Evolutionary conservation across 2,888 invertebrate genomes (phyloP), one percentile per base, ranked within the genome.

Genomic region (Scaptomyza caliginosa): DNA sequence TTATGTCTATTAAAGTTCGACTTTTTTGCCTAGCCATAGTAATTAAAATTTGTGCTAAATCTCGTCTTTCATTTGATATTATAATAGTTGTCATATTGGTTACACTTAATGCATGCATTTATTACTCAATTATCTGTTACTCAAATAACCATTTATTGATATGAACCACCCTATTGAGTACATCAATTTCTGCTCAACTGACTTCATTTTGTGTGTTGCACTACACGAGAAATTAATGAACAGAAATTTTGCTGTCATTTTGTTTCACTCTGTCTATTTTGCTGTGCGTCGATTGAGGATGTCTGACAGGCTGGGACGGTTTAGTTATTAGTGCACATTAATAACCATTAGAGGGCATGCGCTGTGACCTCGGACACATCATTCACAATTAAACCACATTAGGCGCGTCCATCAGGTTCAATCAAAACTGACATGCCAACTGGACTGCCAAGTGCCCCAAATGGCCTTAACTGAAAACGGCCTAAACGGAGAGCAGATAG

Each of bases 301-400:
- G 23, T 40, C 34, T 11, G 64, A 21, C 30, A 16, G 26, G 19
- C 6, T 34, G 42, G 30, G 26, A 13, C 34, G 24, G 52, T 50
- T 59, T 71, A 59, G 59, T 59, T 59, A 67, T 73, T 64, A 73
- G 68, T 52, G 59, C 50, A 65, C 77, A 74, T 76, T 76, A 77
- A 76, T 76, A 74, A 77, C 78, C 71, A 74, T 76, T 76, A 76
- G 39, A 24, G 28, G 28, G 10, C 28, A 28, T 70, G 49, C 57
- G 56, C 55, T 46, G 21, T 43, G 59, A 57, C 60, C 66, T 68
- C 59, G 32, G 42, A 34, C 70, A 75, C 77, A 76, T 82, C 81
- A 83, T 80, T 82, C 84, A 83, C 84, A 82, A 82, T 82, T 82
- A 82, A 83, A 80, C 65, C 80, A 63, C 84, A 82, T 86, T 83